These are phyloP conservation scores for Pollimyrus isidori DNA, from an alignment of 2,113 vertebrate genomes.

Conservation along the genomic window DNA sequence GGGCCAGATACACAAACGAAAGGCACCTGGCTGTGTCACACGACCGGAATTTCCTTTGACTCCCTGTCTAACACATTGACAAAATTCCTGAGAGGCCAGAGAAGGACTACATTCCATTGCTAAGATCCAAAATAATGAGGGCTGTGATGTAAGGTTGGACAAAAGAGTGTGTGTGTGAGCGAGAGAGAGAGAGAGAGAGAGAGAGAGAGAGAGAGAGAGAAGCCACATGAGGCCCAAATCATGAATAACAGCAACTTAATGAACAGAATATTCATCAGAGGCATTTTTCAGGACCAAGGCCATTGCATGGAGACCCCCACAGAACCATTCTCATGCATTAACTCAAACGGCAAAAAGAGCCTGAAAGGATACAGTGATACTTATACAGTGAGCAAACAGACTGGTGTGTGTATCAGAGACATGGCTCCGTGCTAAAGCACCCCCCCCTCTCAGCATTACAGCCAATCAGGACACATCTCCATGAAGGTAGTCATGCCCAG, in stretches of 20 bases:
- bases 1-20: neutral
- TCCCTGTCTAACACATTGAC: neutral
- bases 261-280: constrained; percentile 5
- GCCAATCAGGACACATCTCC: neutral
- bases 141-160: neutral
- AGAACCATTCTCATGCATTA: neutral
- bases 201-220: neutral
- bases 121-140: neutral
- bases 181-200: neutral
- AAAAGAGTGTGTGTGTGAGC: neutral
- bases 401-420: neutral
- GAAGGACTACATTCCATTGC: neutral
- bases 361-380: neutral
- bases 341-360: neutral
- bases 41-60: neutral
- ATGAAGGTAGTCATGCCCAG: neutral
- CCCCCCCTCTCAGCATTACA: neutral
- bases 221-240: neutral
- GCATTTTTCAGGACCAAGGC: neutral
- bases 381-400: neutral
- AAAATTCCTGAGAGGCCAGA: neutral
- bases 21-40: neutral
- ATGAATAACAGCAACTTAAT: neutral
- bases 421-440: neutral
- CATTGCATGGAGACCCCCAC: too few relatives aligned